Base-by-base conservation (phyloP, 2,888 invertebrate genomes). In the Lydus trimaculatus region DNA sequence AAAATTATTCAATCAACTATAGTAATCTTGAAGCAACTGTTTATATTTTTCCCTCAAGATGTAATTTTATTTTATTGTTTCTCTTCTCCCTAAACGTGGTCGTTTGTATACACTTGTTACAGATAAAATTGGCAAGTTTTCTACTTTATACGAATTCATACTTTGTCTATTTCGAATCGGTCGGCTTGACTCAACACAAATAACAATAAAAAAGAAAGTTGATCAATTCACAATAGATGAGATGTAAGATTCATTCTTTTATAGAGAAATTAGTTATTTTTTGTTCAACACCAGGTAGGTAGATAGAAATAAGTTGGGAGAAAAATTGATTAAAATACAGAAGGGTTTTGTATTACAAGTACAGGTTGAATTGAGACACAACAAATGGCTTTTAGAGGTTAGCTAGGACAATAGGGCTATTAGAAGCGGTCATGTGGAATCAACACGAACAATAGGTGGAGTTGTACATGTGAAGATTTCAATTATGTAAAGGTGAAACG, bases 361-460 rank as follows among this genome's bases (percentile, higher is more conserved):
- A 17, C 8, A 43, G 56, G 4, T n/a, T 56, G 7, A 56, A 56
- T 7, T 56, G 56, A 56, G n/a, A 28, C n/a, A 56, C 25, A 56
- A 56, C 25, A 56, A 56, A 56, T 56, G 56, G 28, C 23, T 56
- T 56, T 56, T 23, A 17, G 43, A 9, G 20, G 48, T 20, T 48
- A 9, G 0, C 20, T 4, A 15, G 67, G 62, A 70, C 70, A 70
- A 70, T 70, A 58, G 67, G 60, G 36, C 61, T 66, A 70, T 70
- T 67, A 70, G 63, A 33, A 63, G 65, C 63, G 65, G 67, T 67
- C 65, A 70, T 64, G 67, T 59, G 62, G 70, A 70, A 66, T 70
- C 56, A 56, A 25, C 25, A 56, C 25, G 28, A 56, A 56, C 25
- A 56, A 56, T 56, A 56, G 56, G 25, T 56, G 13, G 56, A 13